Evolutionary conservation across 2,113 vertebrate species (phyloP), one percentile per base, ranked within the genome.

Genomic region (Odontophorus gujanensis): DNA sequence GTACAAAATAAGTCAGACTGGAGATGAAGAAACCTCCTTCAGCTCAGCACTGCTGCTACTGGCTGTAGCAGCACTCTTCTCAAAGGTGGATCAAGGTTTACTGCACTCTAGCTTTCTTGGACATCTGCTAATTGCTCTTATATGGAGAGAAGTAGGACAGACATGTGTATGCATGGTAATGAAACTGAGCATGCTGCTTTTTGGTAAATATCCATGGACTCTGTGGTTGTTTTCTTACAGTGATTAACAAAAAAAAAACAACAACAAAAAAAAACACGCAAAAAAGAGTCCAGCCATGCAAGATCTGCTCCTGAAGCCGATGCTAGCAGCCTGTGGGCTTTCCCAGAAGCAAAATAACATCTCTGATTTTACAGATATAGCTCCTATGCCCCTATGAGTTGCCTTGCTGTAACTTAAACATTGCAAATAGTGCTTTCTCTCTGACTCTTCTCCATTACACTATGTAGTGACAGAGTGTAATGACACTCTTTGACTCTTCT

Each of bases 331-430:
- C 9, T 19, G 8, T 34, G 58, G 22, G 13, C 48, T 24, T 68
- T 73, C 20, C 26, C 48, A 71, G 53, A 40, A 76, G 36, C 34
- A 73, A 45, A 78, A 59, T 11, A 42, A 48, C 30, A 2, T n/a
- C 0, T 0, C 58, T 74, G 11, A 4, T 32, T 47, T 43, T n/a
- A 5, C 28, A 10, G 7, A 3, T 51, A 12, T 2, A 38, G 24
- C 55, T 69, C 6, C 25, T 72, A 25, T 30, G 28, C 2, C 28
- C 8, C 20, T 63, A 6, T 5, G 30, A 7, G 16, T 61, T 76
- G 48, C 77, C 9, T 26, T 53, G 51, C 22, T 5, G 1, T 75
- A 42, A 20, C 7, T 61, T 75, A 57, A 81, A 61, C 15, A 26
- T 5, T 61, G 53, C 21, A 26, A 72, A 81, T 34, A 14, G 5